phyloP scores from a whole-genome alignment of 53 echinoderm and acorn worm species.

The Luidia sarsii region DNA sequence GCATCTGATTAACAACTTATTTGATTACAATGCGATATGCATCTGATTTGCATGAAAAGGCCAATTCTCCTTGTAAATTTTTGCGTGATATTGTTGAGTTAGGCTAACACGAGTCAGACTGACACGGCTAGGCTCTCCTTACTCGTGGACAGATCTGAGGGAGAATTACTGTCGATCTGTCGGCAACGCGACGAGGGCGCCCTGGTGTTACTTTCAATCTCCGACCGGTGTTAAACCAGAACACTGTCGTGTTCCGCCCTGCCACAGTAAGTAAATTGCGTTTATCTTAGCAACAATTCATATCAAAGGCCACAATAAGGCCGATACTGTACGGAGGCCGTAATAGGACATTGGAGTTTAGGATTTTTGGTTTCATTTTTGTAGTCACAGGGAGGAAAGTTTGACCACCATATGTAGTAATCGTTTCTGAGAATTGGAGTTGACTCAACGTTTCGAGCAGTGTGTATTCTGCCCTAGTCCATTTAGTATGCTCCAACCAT shows the following conservation, averaged over 20 bases:
- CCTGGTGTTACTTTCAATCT: constrained; percentile 17
- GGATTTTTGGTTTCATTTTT: no score
- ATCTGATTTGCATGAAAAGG: background rate
- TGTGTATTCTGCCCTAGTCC: no score
- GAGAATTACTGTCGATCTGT: constrained; percentile 60
- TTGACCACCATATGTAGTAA: no score
- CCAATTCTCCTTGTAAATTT: background rate
- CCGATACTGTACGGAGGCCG: background rate
- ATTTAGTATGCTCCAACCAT: no score
- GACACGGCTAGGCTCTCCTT: background rate
- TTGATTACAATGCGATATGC: no score
- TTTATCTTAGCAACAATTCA: background rate
- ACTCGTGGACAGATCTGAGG: constrained; percentile 11
- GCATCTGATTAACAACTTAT: no score
- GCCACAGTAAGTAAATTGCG: constrained; percentile 30
- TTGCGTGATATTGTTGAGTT: background rate
- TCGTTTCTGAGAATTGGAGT: no score
- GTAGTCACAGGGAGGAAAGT: no score
- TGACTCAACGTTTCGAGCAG: no score
- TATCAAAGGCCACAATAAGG: background rate
- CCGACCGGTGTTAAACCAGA: background rate
- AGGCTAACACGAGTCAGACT: background rate
- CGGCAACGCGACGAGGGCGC: constrained; percentile 1
- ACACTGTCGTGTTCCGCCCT: constrained; percentile 41
- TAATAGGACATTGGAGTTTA: background rate